phyloP scores from a whole-genome alignment of 2,113 vertebrate genomes.

The Phaethon lepturus region DNA sequence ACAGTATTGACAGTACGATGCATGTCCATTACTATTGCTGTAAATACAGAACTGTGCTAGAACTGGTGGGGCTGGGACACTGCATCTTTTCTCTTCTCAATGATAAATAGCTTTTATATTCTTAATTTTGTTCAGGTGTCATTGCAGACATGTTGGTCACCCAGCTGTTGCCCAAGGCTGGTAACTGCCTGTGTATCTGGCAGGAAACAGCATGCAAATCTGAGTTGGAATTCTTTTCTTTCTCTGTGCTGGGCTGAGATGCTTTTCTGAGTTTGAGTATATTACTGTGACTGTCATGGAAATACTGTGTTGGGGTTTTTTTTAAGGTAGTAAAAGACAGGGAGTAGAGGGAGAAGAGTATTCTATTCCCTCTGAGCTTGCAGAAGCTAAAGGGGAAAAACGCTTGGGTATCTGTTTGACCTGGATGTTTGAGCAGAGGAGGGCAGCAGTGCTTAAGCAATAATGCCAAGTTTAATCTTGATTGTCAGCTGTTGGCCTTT shows the following conservation, averaged over 20 bases:
- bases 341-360: background rate
- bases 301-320: background rate
- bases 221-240: background rate
- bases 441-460: background rate
- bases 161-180: background rate
- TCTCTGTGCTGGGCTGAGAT: background rate
- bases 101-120: background rate
- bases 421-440: background rate
- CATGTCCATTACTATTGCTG: background rate
- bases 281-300: background rate
- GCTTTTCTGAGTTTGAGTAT: background rate
- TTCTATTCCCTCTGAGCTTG: background rate
- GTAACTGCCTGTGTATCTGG: background rate
- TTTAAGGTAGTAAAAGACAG: background rate
- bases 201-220: background rate
- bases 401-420: background rate
- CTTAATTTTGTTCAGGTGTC: background rate
- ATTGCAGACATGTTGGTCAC: background rate
- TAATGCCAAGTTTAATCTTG: background rate
- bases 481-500: background rate
- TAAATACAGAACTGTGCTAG: background rate
- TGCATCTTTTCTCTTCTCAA: accelerated
- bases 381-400: background rate
- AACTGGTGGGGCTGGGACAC: background rate
- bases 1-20: background rate